phyloP scores from a whole-genome alignment of 1,140 invertebrate genomes.

The Vanessa atalanta region DNA sequence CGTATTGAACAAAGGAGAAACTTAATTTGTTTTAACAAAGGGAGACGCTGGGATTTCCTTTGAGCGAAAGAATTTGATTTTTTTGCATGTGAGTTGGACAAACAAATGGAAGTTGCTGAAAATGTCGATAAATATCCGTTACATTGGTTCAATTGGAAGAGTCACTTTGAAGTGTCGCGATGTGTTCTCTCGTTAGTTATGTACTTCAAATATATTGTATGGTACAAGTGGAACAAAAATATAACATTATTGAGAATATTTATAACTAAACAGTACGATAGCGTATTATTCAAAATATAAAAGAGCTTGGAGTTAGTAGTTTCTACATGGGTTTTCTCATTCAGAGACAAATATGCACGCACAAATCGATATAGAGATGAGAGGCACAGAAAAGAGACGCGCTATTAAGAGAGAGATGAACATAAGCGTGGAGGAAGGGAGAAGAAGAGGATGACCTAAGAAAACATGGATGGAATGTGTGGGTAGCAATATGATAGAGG shows the following conservation, averaged over 20 bases:
- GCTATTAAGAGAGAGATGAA: no score
- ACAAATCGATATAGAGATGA: no score
- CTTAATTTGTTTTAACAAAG: conserved; percentile 12
- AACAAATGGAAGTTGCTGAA: background rate
- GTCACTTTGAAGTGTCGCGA: conserved; percentile 18
- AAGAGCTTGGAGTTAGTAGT: no score
- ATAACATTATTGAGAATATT: background rate
- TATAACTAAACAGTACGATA: no score
- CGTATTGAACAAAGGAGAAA: conserved; percentile 1
- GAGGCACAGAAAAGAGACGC: no score
- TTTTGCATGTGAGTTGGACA: conserved; percentile 13
- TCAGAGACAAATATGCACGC: no score
- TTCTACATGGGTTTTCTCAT: no score
- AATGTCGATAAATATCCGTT: background rate
- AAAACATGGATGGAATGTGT: no score
- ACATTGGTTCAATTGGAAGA: conserved; percentile 11
- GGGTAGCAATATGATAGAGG: no score
- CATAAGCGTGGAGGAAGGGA: no score
- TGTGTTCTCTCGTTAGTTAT: conserved; percentile 11
- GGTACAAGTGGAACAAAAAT: conserved; percentile 1
- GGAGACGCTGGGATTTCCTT: background rate
- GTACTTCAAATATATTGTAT: conserved; percentile 4
- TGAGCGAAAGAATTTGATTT: conserved; percentile 2
- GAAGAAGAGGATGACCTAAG: no score
- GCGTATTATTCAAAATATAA: no score